Percentiles rank a stretch among this genome's conserved stretches.
Evolutionary conservation across 2,888 invertebrate species (phyloP).

Genomic region (Folsomia manolachei): DNA sequence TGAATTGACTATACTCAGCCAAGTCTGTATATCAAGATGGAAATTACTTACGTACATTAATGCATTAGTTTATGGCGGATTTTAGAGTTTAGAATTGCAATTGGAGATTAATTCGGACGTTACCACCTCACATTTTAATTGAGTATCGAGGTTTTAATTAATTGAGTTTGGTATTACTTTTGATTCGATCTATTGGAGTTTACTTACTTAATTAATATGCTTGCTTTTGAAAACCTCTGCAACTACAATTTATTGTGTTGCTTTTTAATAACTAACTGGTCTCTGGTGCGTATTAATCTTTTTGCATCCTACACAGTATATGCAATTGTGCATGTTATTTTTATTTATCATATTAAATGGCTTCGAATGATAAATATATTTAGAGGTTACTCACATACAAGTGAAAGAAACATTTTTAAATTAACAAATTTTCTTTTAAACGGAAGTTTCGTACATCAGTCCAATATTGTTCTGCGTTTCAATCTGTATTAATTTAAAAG

Average conservation of each 20-base stretch:
- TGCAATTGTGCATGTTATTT: background rate
- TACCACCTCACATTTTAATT: background rate
- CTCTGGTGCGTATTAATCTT: background rate
- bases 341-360: background rate
- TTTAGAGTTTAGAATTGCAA: background rate
- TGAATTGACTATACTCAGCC: conserved; percentile 7
- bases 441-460: background rate
- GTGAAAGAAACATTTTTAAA: background rate
- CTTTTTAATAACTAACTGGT: too few relatives aligned
- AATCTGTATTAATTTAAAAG: background rate
- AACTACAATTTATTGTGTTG: too few relatives aligned
- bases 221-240: too few relatives aligned
- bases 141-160: background rate
- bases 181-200: background rate
- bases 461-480: background rate
- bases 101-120: background rate
- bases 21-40: too few relatives aligned
- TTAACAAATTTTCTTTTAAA: background rate
- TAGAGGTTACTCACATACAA: background rate
- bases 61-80: background rate
- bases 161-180: background rate
- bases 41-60: background rate
- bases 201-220: too few relatives aligned
- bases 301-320: background rate
- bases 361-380: too few relatives aligned